phyloP scores from a whole-genome alignment of 1,140 invertebrate genomes.

The Drosophila eugracilis region DNA sequence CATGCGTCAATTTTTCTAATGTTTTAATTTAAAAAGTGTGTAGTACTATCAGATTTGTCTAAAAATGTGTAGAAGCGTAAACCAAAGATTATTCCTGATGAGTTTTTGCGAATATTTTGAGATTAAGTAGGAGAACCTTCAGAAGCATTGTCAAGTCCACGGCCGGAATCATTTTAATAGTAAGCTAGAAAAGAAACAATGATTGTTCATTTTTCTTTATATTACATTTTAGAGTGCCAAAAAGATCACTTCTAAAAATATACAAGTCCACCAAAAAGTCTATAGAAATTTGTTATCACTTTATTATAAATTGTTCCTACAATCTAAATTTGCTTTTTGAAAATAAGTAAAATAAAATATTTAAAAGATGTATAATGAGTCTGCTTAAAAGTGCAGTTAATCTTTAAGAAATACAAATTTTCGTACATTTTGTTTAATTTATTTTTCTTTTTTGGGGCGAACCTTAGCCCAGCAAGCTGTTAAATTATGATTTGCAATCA shows the following conservation, averaged over 20 bases:
- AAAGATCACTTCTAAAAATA: background rate
- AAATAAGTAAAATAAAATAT: background rate
- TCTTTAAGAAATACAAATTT: background rate
- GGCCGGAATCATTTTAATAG: constrained; percentile 16
- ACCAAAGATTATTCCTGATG: constrained; percentile 4
- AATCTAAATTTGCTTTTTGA: background rate
- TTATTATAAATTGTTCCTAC: background rate
- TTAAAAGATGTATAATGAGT: background rate
- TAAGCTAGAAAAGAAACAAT: constrained; percentile 8
- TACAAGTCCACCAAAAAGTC: background rate
- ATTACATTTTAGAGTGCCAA: background rate
- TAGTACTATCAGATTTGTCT: constrained; percentile 9
- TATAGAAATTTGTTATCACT: background rate
- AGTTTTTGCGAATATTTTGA: constrained; percentile 18
- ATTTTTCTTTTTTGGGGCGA: background rate
- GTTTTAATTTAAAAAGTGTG: background rate
- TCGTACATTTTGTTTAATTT: background rate
- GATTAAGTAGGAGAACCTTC: constrained; percentile 12
- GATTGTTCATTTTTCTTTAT: background rate
- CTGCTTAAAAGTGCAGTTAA: background rate
- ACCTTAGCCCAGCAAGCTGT: background rate
- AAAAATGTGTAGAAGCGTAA: constrained; percentile 3
- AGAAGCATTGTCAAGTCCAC: constrained; percentile 31
- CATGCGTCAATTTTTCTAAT: constrained; percentile 4
- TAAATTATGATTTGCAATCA: background rate